Percentiles rank a stretch among this genome's conserved stretches.
phyloP scores from a whole-genome alignment of 2,888 invertebrate species.

The Osedax fenrisi region DNA sequence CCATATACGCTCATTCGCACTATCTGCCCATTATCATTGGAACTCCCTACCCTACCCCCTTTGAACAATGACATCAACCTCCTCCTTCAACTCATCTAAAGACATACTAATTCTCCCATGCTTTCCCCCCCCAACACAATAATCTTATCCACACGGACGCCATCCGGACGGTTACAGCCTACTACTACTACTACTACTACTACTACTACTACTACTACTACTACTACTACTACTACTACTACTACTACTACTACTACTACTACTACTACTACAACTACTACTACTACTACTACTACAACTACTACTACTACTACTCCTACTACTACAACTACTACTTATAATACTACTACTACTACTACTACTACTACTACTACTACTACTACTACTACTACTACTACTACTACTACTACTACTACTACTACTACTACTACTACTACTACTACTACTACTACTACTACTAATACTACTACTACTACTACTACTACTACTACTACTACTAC shows the following conservation, averaged over 20 bases:
- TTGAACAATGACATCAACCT: too few relatives aligned
- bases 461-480: constrained; percentile 31
- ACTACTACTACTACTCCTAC: background rate
- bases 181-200: constrained; percentile 2
- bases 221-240: constrained; percentile 2
- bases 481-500: constrained; percentile 28
- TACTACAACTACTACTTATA: background rate
- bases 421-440: constrained; percentile 31
- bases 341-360: background rate
- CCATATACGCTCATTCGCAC: too few relatives aligned
- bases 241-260: constrained; percentile 2
- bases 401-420: constrained; percentile 31
- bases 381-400: constrained; percentile 30
- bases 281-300: background rate
- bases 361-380: constrained; percentile 10
- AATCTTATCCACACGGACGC: too few relatives aligned
- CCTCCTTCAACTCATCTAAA: too few relatives aligned
- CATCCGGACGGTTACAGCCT: too few relatives aligned
- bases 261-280: background rate
- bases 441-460: constrained; percentile 30
- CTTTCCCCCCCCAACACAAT: too few relatives aligned
- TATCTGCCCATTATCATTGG: too few relatives aligned
- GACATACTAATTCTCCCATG: too few relatives aligned
- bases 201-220: constrained; percentile 2
- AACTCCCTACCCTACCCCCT: too few relatives aligned